A percentile compares a stretch with the other conserved stretches of the same genome.
These are phyloP conservation scores for Amblyraja radiata DNA, from an alignment of 2,797 vertebrate species.

Conservation along the genomic window DNA sequence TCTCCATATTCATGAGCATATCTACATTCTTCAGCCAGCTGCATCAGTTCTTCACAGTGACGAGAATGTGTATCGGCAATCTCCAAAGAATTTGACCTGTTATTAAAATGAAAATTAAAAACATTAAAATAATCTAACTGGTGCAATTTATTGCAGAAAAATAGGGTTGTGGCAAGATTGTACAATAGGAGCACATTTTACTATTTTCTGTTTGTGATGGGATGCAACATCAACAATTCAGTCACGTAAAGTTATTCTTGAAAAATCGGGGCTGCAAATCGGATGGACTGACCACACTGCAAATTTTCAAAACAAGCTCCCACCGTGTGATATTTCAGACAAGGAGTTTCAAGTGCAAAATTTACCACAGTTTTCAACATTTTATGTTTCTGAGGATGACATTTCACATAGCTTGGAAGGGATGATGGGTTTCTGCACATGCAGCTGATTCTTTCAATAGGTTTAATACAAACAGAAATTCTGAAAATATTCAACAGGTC, in stretches of 20 bases:
- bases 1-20: constrained; percentile 66
- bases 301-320: background rate
- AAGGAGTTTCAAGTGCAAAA: background rate
- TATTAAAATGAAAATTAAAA: constrained; percentile 47
- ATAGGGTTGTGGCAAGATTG: background rate
- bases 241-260: background rate
- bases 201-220: too few relatives aligned
- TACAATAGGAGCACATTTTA: too few relatives aligned
- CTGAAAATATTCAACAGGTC: too few relatives aligned
- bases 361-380: background rate
- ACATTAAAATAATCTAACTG: background rate
- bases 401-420: background rate
- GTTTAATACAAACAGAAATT: background rate
- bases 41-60: constrained; percentile 62
- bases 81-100: constrained; percentile 51
- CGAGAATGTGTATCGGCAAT: constrained; percentile 49
- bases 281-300: background rate
- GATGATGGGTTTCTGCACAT: background rate
- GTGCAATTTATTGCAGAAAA: background rate
- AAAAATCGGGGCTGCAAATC: background rate
- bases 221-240: background rate
- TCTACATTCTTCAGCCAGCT: constrained; percentile 69
- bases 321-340: background rate
- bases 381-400: background rate
- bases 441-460: background rate